Base-by-base conservation (phyloP, 2,888 invertebrate genomes). In the Molanna angustata region DNA sequence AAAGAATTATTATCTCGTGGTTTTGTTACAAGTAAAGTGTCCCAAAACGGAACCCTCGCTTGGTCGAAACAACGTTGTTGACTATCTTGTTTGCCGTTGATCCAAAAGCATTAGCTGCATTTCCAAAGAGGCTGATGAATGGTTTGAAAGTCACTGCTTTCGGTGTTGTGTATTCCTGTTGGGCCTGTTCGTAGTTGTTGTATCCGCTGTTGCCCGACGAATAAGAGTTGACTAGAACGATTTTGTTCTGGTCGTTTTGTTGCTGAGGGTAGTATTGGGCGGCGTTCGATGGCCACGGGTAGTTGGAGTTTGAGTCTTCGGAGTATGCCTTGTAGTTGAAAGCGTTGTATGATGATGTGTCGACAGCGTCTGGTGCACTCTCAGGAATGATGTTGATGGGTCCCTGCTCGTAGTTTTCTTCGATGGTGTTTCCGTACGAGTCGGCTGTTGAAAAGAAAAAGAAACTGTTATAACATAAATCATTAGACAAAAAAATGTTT, bases 341-440 rank as follows among this genome's bases (percentile, higher is more conserved):
- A 57, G 64, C 49, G 58, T 56, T 59, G 49, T 54, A 59, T 35
- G 60, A 52, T n/a, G 57, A 66, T 19, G 69, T 70, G 16, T 58
- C 58, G 2, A 58, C 49, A 2, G 69, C 64, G 56, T 72, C 72
- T 55, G 68, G 70, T 56, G 73, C 69, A 73, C 78, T 79, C 71
- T 76, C 80, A 62, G 74, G 73, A 65, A 76, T 79, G 69, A 71
- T 71, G 62, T 79, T 79, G 39, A 48, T 39, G 1, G 50, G 55
- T 64, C 77, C 76, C 66, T 78, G 76, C 67, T 73, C 76, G 65
- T 67, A 59, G 40, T 35, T 54, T 22, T 46, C 70, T 65, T 75
- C 74, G 66, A 72, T 73, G 62, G 74, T 70, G 51, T 72, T 64
- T 46, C 73, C 72, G 62, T 65, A 76, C 59, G 71, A 68, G 61